Evolutionary conservation across 2,888 invertebrate genomes (phyloP).

Genomic region (Ischnura elegans): DNA sequence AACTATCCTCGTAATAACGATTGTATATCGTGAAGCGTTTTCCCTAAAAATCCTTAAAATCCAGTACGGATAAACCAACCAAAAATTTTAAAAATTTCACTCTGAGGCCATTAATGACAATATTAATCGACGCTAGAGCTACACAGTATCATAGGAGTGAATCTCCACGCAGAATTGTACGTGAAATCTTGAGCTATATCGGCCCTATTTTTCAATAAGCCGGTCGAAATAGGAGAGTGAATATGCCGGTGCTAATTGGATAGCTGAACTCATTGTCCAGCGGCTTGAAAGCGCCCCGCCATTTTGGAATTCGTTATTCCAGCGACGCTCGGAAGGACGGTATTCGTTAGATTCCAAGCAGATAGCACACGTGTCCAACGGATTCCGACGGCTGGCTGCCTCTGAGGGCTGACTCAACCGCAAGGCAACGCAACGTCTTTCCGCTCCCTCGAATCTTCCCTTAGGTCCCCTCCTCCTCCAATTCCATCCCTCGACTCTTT

Average conservation of each 20-base stretch:
- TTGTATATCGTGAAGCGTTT: too few species aligned
- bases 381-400: constrained; percentile 53
- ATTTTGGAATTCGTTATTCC: constrained; percentile 61
- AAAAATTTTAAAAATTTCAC: too few species aligned
- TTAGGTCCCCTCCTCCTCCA: not conserved
- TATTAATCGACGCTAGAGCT: too few species aligned
- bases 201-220: too few species aligned
- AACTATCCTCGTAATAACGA: too few species aligned
- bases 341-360: constrained; percentile 66
- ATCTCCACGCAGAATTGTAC: too few species aligned
- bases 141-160: too few species aligned
- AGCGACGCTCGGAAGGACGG: constrained; percentile 29
- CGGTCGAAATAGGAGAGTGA: not conserved
- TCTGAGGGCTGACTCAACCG: constrained; percentile 59
- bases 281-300: constrained; percentile 50
- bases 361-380: constrained; percentile 54
- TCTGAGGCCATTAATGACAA: too few species aligned
- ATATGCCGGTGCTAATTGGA: constrained; percentile 18
- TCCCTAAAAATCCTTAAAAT: too few species aligned
- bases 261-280: constrained; percentile 1
- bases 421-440: not conserved
- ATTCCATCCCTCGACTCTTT: not conserved
- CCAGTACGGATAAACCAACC: too few species aligned
- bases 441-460: not conserved
- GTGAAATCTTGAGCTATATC: too few species aligned